These are phyloP conservation scores for Zaprionus ornatus DNA, from an alignment of 1,140 invertebrate genomes.

Conservation along the genomic window DNA sequence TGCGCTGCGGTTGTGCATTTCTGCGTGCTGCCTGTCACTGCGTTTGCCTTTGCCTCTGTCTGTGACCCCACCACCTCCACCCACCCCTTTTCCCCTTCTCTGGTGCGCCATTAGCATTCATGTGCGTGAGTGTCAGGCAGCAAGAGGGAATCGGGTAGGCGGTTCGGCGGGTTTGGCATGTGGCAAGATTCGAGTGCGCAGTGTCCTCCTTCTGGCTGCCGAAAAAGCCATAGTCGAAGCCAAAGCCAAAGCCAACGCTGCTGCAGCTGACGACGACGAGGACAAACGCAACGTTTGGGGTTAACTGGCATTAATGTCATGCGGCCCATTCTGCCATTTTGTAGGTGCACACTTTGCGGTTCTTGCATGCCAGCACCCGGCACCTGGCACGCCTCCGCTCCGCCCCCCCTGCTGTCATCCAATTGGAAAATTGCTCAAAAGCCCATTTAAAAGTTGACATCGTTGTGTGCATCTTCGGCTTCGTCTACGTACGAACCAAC, in stretches of 20 bases:
- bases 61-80: slow-evolving; percentile 17
- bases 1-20: slow-evolving; percentile 72
- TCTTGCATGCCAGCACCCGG: slow-evolving; percentile 30
- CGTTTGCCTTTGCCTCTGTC: slow-evolving; percentile 16
- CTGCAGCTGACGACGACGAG: slow-evolving; percentile 59
- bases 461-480: slow-evolving; percentile 33
- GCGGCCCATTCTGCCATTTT: slow-evolving; percentile 58
- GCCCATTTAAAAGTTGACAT: slow-evolving; percentile 43
- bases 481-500: neutral
- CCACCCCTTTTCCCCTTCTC: neutral
- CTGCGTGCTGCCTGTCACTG: slow-evolving; percentile 64
- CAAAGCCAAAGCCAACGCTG: slow-evolving; percentile 61
- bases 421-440: slow-evolving; percentile 65
- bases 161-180: neutral
- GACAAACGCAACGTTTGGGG: slow-evolving; percentile 61
- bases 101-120: slow-evolving; percentile 67
- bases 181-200: slow-evolving; percentile 7
- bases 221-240: slow-evolving; percentile 37
- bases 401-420: neutral
- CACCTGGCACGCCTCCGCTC: neutral
- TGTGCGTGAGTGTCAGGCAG: slow-evolving; percentile 52
- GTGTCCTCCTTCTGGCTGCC: slow-evolving; percentile 32
- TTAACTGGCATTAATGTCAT: slow-evolving; percentile 81
- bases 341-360: slow-evolving; percentile 57
- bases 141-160: slow-evolving; percentile 4